Conservation (phyloP, 1,140 invertebrate species). For the Vollenhovia emeryi region DNA sequence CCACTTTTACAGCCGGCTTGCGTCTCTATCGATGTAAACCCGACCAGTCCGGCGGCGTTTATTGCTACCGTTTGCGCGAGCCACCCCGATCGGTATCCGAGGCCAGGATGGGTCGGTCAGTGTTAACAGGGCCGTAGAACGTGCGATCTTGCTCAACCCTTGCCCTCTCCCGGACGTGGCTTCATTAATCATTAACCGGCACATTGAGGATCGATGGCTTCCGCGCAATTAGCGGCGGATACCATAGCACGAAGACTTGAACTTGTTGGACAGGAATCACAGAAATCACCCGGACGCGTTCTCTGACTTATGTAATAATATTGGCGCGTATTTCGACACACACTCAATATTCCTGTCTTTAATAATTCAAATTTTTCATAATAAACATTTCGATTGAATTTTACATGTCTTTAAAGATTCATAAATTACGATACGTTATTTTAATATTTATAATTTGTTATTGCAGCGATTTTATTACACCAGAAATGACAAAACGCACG, state of each 20-base stretch:
- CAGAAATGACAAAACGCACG: too few species aligned
- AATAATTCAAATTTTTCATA: background rate
- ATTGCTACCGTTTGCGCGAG: slow-evolving; percentile 50
- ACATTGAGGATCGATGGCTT: slow-evolving; percentile 44
- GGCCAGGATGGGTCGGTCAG: slow-evolving; percentile 38
- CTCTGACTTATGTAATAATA: background rate
- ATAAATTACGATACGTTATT: too few species aligned
- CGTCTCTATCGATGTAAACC: slow-evolving; percentile 56
- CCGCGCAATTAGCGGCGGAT: slow-evolving; percentile 56
- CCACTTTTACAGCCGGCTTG: slow-evolving; percentile 37
- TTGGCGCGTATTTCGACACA: background rate
- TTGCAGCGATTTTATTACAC: background rate
- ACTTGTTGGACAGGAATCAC: slow-evolving; percentile 23
- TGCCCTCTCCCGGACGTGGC: slow-evolving; percentile 37
- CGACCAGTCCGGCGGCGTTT: slow-evolving; percentile 41
- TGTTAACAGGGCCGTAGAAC: slow-evolving; percentile 57
- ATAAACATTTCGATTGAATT: background rate
- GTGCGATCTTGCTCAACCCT: slow-evolving; percentile 53
- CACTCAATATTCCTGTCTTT: background rate
- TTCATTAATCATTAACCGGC: slow-evolving; percentile 59
- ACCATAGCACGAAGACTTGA: slow-evolving; percentile 14
- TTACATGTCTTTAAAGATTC: background rate
- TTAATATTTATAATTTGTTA: background rate
- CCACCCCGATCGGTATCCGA: slow-evolving; percentile 35
- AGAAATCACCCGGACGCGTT: background rate